Conservation (phyloP, 2,888 invertebrate species). For the Metacarcinus magister region DNA sequence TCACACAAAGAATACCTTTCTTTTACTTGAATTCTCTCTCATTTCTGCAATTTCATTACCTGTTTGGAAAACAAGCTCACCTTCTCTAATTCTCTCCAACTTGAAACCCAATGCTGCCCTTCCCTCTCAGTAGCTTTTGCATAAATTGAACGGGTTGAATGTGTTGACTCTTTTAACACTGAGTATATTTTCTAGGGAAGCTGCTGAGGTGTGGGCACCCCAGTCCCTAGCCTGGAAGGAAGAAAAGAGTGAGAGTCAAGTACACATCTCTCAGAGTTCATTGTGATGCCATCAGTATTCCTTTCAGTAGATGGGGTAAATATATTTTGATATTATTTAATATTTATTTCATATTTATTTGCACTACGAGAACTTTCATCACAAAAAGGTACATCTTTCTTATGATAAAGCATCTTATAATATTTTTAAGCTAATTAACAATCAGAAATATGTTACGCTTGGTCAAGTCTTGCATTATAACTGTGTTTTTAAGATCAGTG, state of each 20-base stretch:
- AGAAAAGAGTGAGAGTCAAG: background rate
- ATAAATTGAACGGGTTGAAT: too few species aligned
- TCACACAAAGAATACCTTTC: too few species aligned
- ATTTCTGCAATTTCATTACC: too few species aligned
- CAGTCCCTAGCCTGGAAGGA: background rate
- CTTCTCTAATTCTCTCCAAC: too few species aligned
- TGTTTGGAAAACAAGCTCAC: too few species aligned
- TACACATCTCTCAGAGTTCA: background rate
- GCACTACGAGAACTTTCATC: background rate
- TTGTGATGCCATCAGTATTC: background rate
- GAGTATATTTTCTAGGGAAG: background rate
- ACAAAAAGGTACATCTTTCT: background rate
- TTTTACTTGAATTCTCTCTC: too few species aligned
- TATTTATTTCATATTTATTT: background rate
- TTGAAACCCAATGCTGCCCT: too few species aligned
- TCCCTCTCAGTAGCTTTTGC: too few species aligned
- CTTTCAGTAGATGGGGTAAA: background rate
- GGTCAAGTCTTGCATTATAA: background rate
- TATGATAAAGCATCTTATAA: background rate
- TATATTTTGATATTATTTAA: background rate
- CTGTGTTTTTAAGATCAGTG: background rate
- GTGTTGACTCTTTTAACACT: too few species aligned
- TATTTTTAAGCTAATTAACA: background rate
- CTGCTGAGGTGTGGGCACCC: constrained; percentile 1
- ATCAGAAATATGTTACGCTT: background rate